These are phyloP conservation scores for Chlorodrepanis virens DNA, from an alignment of 2,113 vertebrate genomes.

Conservation along the genomic window DNA sequence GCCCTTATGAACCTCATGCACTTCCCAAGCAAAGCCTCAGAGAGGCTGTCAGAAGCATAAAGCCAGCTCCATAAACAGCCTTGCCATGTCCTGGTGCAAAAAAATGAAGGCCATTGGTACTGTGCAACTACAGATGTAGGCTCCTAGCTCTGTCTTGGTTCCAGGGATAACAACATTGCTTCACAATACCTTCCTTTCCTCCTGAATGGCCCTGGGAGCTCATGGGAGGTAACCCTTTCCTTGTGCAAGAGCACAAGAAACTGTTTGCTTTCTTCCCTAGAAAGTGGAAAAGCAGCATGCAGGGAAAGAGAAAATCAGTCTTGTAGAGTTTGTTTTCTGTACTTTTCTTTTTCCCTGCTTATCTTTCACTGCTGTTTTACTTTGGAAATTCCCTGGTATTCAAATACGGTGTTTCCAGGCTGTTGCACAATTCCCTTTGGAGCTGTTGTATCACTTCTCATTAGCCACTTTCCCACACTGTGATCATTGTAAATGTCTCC, in stretches of 20 bases:
- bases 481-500: not conserved
- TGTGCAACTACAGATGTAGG: not conserved
- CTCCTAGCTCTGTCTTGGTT: not conserved
- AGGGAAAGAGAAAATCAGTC: not conserved
- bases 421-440: constrained; percentile 59
- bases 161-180: not conserved
- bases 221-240: not conserved
- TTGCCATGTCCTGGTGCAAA: not conserved
- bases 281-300: not conserved
- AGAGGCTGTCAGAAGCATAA: not conserved
- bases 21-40: not conserved
- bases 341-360: not conserved
- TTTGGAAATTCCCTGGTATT: constrained; percentile 23
- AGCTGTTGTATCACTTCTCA: not conserved
- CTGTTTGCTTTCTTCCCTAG: not conserved
- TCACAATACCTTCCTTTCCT: not conserved
- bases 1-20: not conserved
- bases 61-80: not conserved
- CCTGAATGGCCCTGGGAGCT: not conserved
- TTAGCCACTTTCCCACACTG: constrained; percentile 51
- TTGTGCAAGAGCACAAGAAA: not conserved
- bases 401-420: not conserved
- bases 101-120: not conserved
- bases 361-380: not conserved
- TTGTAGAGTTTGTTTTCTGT: not conserved